phyloP scores from a whole-genome alignment of 2,797 vertebrate genomes.

The Halcyon smyrnensis region DNA sequence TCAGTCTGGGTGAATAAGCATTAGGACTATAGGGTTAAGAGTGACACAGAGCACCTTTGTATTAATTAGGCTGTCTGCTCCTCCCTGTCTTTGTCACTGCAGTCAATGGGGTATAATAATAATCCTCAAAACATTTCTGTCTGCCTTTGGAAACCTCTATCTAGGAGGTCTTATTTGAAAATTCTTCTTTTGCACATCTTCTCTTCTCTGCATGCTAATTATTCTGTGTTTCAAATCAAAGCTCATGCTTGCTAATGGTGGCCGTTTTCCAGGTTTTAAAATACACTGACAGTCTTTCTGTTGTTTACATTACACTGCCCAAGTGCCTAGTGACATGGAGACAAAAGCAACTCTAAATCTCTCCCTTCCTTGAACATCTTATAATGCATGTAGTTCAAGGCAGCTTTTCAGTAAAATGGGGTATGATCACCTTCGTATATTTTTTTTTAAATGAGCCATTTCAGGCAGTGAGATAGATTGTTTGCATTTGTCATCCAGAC shows the following conservation, averaged over 20 bases:
- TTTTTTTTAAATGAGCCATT: not conserved
- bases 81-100: not conserved
- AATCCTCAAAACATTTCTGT: not conserved
- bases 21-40: not conserved
- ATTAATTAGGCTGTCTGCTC: conserved; percentile 8
- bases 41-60: not conserved
- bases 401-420: conserved; percentile 1
- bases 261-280: conserved; percentile 34
- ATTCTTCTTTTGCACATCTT: not conserved
- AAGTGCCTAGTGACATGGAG: conserved; percentile 10
- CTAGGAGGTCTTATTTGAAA: not conserved
- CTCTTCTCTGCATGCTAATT: not conserved
- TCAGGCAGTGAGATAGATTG: not conserved
- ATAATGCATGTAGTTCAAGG: not conserved
- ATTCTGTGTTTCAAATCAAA: conserved; percentile 12
- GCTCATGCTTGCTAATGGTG: not conserved
- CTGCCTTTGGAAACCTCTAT: not conserved
- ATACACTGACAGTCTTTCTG: not conserved
- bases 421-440: not conserved
- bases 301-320: conserved; percentile 14
- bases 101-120: not conserved
- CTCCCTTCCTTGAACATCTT: not conserved
- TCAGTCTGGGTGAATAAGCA: not conserved
- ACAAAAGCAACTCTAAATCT: conserved; percentile 18
- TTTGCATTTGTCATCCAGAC: conserved; percentile 44